phyloP scores from a whole-genome alignment of 2,888 invertebrate species.

The Alloplasta piceator region DNA sequence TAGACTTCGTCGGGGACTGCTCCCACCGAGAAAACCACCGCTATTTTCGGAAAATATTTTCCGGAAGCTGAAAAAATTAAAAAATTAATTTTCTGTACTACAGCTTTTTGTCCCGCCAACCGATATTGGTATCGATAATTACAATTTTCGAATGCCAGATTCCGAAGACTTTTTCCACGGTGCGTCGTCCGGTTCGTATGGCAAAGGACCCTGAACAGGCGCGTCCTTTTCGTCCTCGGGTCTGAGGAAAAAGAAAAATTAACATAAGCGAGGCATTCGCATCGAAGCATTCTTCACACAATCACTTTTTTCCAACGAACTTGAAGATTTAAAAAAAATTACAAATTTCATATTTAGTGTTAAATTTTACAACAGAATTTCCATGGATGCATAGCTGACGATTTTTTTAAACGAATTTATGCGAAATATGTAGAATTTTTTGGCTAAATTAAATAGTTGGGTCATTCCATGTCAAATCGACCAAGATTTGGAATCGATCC shows the following conservation, averaged over 20 bases:
- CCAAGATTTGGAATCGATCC: too few relatives aligned
- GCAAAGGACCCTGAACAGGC: constrained; percentile 98
- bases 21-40: constrained; percentile 86
- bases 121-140: constrained; percentile 83
- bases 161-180: constrained; percentile 94
- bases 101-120: background rate
- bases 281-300: too few relatives aligned
- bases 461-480: too few relatives aligned
- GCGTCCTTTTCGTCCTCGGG: constrained; percentile 89
- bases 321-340: too few relatives aligned
- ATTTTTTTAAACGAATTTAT: too few relatives aligned
- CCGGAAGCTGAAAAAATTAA: constrained; percentile 89
- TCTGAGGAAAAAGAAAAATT: constrained; percentile 65
- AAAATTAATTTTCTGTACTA: background rate
- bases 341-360: too few relatives aligned
- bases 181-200: constrained; percentile 98
- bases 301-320: too few relatives aligned
- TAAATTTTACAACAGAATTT: too few relatives aligned
- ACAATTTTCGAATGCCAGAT: constrained; percentile 96
- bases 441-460: too few relatives aligned
- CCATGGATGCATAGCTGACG: too few relatives aligned
- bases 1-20: constrained; percentile 92
- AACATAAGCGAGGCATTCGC: too few relatives aligned
- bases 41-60: constrained; percentile 94
- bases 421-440: too few relatives aligned